These are phyloP conservation scores for Melopsittacus undulatus DNA, from an alignment of 2,797 vertebrate species.

Conservation along the genomic window DNA sequence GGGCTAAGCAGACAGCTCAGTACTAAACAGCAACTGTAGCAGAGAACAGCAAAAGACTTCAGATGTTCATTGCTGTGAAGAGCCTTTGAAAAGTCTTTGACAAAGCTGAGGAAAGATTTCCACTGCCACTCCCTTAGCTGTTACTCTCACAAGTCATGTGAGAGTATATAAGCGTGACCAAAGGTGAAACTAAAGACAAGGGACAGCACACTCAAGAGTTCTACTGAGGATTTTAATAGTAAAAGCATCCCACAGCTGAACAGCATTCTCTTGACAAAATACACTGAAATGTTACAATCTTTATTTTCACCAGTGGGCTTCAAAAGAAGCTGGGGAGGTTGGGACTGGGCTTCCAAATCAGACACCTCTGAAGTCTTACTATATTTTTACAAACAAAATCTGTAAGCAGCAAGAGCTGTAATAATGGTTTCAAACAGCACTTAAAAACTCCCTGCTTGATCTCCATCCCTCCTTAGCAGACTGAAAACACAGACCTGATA, in stretches of 20 bases:
- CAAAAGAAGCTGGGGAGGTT: neutral
- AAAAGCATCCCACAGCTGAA: neutral
- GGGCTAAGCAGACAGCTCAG: neutral
- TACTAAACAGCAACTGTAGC: neutral
- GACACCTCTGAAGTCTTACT: neutral
- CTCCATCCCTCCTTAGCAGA: neutral
- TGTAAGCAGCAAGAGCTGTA: neutral
- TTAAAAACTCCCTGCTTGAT: neutral
- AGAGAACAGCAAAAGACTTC: neutral
- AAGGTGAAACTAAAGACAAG: neutral
- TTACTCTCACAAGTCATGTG: neutral
- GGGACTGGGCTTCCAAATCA: neutral
- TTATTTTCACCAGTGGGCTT: neutral
- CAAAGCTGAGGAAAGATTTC: neutral
- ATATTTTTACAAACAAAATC: neutral
- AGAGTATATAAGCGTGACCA: neutral
- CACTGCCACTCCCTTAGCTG: neutral
- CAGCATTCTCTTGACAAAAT: neutral
- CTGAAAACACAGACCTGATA: neutral
- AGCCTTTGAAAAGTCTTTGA: neutral
- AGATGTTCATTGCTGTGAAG: neutral
- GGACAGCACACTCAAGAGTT: neutral
- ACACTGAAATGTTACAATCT: neutral
- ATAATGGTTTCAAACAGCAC: neutral
- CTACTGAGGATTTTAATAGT: neutral